These are phyloP conservation scores for Apodemia mormo DNA, from an alignment of 2,888 invertebrate genomes.

Conservation along the genomic window DNA sequence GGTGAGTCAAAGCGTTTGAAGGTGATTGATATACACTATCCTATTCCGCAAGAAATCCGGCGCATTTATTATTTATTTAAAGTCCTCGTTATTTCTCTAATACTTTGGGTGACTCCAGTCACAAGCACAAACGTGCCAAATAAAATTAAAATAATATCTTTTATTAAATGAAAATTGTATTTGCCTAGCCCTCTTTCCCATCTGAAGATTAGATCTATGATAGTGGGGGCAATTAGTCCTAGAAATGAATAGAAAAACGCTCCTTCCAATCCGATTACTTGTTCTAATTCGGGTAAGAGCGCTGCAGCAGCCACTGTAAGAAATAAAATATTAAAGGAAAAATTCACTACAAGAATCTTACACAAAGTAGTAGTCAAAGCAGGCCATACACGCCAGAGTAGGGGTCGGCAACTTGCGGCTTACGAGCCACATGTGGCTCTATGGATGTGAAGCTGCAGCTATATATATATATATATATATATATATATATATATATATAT, in stretches of 20 bases:
- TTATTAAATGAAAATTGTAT: conserved; percentile 85
- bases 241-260: conserved; percentile 85
- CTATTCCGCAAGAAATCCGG: no score
- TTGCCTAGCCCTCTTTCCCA: conserved; percentile 86
- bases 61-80: no score
- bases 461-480: no score
- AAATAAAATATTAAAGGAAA: neutral
- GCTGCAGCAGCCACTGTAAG: conserved; percentile 69
- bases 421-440: no score
- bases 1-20: no score
- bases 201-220: conserved; percentile 86
- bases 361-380: no score
- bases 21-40: no score
- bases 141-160: conserved; percentile 82
- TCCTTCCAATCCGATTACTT: conserved; percentile 75
- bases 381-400: no score
- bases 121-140: conserved; percentile 86
- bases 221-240: conserved; percentile 88
- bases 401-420: no score
- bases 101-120: conserved; percentile 82
- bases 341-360: no score
- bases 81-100: conserved; percentile 63
- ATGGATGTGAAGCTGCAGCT: no score
- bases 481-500: no score
- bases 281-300: conserved; percentile 62